Evolutionary conservation across 2,888 invertebrate genomes (phyloP), one percentile per base, ranked within the genome.

Genomic region (Diaperis boleti): DNA sequence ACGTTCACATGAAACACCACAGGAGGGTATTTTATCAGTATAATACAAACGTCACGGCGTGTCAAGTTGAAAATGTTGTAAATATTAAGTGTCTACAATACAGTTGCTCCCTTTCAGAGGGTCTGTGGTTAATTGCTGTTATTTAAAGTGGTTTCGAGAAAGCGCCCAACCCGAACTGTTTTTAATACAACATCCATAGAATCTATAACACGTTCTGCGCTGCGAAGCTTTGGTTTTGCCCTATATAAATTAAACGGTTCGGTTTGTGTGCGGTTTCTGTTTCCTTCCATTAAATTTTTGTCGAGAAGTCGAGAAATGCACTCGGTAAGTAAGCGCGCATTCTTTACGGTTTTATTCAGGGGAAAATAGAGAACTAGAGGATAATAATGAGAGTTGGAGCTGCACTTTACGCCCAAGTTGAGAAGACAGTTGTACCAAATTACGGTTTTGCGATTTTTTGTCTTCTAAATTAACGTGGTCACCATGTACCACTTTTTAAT

Each of bases 211-310:
- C n/a, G 39, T 39, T 49, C 35, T 35, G 18, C 35, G 49, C 49
- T 54, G 39, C 29, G 26, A 52, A 39, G 52, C 54, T 54, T 54
- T 41, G 54, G 54, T 54, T 54, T 54, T 41, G 54, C 54, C 54
- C 42, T 54, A 41, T 54, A 54, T 54, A 54, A 54, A 54, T 54
- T 54, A 54, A 54, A 54, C 54, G 54, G 41, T 54, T 42, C 41
- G 42, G 54, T 54, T 54, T 54, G 54, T 54, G 52, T 26, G 52
- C 52, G 54, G 54, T 42, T 54, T 54, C 54, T 54, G 54, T 54
- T 54, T 54, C 54, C 41, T 39, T 41, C 54, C 54, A 54, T 54
- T 54, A 54, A 54, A 42, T 54, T 54, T 54, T 54, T 54, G 22
- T 39, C 17, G 42, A 41, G 41, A 52, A 54, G 54, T 54, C 42